phyloP scores from a whole-genome alignment of 2,797 vertebrate species.

The Takifugu ocellatus region DNA sequence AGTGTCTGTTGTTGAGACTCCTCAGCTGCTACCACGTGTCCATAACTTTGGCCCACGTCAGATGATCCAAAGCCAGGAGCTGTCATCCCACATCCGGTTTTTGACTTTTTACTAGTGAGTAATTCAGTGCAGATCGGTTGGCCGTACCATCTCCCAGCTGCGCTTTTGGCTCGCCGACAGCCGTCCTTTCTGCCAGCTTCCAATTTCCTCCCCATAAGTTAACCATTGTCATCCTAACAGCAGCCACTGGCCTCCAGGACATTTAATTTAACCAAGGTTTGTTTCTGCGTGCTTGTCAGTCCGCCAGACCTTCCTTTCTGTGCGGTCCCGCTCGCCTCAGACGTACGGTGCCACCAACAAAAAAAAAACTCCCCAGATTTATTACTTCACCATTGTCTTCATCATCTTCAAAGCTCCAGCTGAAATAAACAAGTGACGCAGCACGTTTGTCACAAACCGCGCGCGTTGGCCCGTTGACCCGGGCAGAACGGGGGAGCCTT shows the following conservation, averaged over 20 bases:
- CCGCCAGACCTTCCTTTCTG: slow-evolving; percentile 18
- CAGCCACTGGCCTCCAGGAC: slow-evolving; percentile 23
- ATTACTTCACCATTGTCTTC: slow-evolving; percentile 57
- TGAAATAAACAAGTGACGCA: slow-evolving; percentile 42
- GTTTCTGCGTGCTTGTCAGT: slow-evolving; percentile 20
- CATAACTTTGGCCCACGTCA: slow-evolving; percentile 22
- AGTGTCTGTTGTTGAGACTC: background rate
- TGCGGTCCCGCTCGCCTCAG: slow-evolving; percentile 14
- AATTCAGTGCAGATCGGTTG: slow-evolving; percentile 39
- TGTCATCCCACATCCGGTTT: slow-evolving; percentile 8
- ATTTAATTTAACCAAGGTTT: slow-evolving; percentile 26
- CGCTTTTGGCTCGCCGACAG: slow-evolving; percentile 13
- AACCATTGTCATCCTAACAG: slow-evolving; percentile 14
- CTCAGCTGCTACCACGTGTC: slow-evolving; percentile 15
- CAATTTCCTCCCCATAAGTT: slow-evolving; percentile 36
- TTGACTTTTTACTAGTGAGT: slow-evolving; percentile 1
- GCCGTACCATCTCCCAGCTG: slow-evolving; percentile 28
- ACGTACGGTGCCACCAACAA: slow-evolving; percentile 28
- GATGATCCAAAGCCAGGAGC: slow-evolving; percentile 17
- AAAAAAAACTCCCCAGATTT: slow-evolving; percentile 44
- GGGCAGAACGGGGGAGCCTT: background rate
- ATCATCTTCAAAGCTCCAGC: slow-evolving; percentile 60
- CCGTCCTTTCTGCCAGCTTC: slow-evolving; percentile 29
- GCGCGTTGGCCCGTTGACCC: slow-evolving; percentile 23
- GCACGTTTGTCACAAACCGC: slow-evolving; percentile 32